Base-by-base conservation (phyloP, 2,888 invertebrate species). In the Dendrolimus pini region DNA sequence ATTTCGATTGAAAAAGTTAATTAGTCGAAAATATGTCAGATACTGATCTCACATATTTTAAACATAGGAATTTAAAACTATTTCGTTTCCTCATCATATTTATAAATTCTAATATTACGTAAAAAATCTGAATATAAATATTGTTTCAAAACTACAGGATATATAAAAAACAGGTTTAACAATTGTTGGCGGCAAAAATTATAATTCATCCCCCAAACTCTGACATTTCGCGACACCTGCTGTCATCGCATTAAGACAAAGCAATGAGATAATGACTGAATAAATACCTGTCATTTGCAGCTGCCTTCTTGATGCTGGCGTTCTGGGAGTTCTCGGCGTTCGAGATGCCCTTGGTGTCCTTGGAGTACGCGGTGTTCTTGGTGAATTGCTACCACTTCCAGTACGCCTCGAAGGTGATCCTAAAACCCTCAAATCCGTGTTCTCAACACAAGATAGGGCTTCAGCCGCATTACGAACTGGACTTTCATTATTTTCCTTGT, bases 241-340 rank as follows among this genome's bases (percentile, higher is more conserved):
- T 47, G 47, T 30, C 30, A 47, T 47, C 47, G 8, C 7, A 54
- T 47, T 47, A 12, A 47, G 12, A 47, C 47, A 47, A 47, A 47
- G 12, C 47, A 64, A 62, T 60, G 57, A 47, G 47, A 47, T 47
- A 30, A 30, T 30, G 30, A 30, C 30, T 30, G 47, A 47, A 53
- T 60, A n/a, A 61, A 62, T 63, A 83, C 90, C 90, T 85, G 90
- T 90, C 89, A 90, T 89, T 78, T 90, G 90, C 73, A 90, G 82
- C 80, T 90, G 90, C 78, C 90, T 83, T 65, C 90, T 84, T 54
- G 90, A 88, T 1, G 89, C 89, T 57, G 90, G 89, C 56, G 89
- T 89, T 61, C 87, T 79, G 6, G 89, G 89, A 3, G 90, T 89
- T 55, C 89, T 77, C 18, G 91, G 88, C 0, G 90, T 89, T 42